Conservation (phyloP, 1,140 invertebrate species). For the Dreissena polymorpha region DNA sequence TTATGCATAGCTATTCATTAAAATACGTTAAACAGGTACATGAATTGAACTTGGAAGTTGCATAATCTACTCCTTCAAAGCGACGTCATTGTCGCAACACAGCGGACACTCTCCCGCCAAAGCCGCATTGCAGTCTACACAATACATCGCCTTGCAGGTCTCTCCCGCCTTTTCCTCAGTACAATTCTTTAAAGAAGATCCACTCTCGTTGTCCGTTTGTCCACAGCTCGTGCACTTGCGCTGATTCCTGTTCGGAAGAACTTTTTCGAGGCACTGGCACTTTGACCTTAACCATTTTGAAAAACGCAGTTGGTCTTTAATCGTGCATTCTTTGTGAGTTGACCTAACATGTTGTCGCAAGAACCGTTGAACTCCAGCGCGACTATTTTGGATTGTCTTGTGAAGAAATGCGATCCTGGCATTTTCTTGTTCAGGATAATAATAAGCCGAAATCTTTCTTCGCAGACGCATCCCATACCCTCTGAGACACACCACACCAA, state of each 20-base stretch:
- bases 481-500: not conserved
- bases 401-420: not conserved
- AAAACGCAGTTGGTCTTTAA: not conserved
- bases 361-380: slow-evolving; percentile 1
- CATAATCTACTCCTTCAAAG: slow-evolving; percentile 17
- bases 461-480: slow-evolving; percentile 20
- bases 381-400: slow-evolving; percentile 7
- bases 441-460: slow-evolving; percentile 8
- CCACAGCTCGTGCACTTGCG: not conserved
- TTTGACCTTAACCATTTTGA: not conserved
- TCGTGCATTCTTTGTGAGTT: not conserved
- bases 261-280: not conserved
- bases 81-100: slow-evolving; percentile 5
- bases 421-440: slow-evolving; percentile 15
- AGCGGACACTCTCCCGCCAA: not conserved
- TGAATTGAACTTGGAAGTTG: no score
- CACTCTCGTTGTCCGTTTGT: not conserved
- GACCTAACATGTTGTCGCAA: slow-evolving; percentile 11
- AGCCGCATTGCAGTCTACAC: not conserved
- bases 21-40: no score
- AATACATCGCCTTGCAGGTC: slow-evolving; percentile 6
- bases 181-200: not conserved
- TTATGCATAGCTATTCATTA: no score
- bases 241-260: not conserved
- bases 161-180: not conserved